A percentile compares a stretch with the other conserved stretches of the same genome.
These are phyloP conservation scores for Falco cherrug DNA, from an alignment of 2,797 vertebrate species.

Conservation along the genomic window DNA sequence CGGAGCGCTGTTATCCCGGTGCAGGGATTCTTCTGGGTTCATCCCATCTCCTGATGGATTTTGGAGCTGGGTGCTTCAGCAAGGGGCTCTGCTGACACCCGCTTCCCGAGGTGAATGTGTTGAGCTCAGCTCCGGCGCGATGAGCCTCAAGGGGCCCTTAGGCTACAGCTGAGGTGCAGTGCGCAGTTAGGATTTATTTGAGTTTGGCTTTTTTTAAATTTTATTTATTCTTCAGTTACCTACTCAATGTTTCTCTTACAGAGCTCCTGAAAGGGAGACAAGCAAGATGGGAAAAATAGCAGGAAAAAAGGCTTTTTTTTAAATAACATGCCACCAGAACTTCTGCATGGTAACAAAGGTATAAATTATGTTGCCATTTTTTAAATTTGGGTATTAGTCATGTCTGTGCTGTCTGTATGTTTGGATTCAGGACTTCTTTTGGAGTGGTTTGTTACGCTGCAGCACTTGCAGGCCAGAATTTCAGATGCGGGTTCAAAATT, in stretches of 20 bases:
- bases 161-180: background rate
- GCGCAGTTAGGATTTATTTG: background rate
- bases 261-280: constrained; percentile 21
- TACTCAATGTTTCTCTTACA: constrained; percentile 19
- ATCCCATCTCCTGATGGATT: fast-evolving
- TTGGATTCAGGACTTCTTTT: background rate
- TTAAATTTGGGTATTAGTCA: background rate
- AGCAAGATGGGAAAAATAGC: constrained; percentile 23
- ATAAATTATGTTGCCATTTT: background rate
- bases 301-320: background rate
- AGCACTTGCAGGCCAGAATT: background rate
- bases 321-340: constrained; percentile 38
- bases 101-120: background rate
- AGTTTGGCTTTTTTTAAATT: background rate
- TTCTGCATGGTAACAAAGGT: constrained; percentile 41
- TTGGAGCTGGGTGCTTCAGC: background rate
- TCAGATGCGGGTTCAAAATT: background rate
- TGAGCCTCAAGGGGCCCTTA: background rate
- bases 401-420: background rate
- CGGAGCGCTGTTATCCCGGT: fast-evolving
- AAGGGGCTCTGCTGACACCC: fast-evolving
- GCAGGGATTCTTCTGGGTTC: fast-evolving
- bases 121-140: background rate
- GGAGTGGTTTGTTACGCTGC: background rate
- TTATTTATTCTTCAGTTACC: background rate